Percentiles rank a stretch among this genome's conserved stretches.
Conservation (phyloP, 2,888 invertebrate genomes). For the Nomada ruficornis region DNA sequence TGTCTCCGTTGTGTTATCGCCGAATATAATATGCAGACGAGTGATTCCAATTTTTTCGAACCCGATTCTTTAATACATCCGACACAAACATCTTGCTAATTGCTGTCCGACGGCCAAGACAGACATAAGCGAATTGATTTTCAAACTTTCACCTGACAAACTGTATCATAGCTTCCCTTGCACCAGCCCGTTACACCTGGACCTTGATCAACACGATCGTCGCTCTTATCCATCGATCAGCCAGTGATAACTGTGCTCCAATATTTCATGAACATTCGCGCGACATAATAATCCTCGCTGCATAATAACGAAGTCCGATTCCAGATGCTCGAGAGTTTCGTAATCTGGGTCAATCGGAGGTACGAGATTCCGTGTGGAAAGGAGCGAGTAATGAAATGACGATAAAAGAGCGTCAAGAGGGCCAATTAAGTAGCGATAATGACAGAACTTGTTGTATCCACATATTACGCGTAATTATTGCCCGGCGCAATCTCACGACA, state of each 20-base stretch:
- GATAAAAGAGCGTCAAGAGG: slow-evolving; percentile 58
- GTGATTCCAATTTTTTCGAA: too few species aligned
- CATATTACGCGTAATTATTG: slow-evolving; percentile 53
- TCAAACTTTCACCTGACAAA: slow-evolving; percentile 19
- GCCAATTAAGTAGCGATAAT: slow-evolving; percentile 62
- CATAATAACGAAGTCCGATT: background rate
- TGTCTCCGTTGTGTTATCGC: too few species aligned
- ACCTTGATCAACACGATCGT: background rate
- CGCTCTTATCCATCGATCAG: slow-evolving; percentile 2
- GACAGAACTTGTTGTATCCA: slow-evolving; percentile 32
- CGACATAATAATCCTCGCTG: background rate
- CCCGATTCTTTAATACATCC: too few species aligned
- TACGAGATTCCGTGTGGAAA: slow-evolving; percentile 34
- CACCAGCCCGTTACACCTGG: slow-evolving; percentile 1
- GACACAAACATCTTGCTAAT: too few species aligned
- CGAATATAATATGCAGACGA: too few species aligned
- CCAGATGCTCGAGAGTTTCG: slow-evolving; percentile 52
- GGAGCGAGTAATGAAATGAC: slow-evolving; percentile 60
- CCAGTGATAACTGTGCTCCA: background rate
- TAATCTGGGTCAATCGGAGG: slow-evolving; percentile 28
- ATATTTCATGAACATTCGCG: background rate
- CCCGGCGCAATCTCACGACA: slow-evolving; percentile 29
- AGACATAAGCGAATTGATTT: background rate
- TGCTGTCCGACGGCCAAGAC: too few species aligned
- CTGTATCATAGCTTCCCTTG: background rate